A percentile compares a stretch with the other conserved stretches of the same genome.
These are phyloP conservation scores for Danionella cerebrum DNA, from an alignment of 2,113 vertebrate species.

Conservation along the genomic window DNA sequence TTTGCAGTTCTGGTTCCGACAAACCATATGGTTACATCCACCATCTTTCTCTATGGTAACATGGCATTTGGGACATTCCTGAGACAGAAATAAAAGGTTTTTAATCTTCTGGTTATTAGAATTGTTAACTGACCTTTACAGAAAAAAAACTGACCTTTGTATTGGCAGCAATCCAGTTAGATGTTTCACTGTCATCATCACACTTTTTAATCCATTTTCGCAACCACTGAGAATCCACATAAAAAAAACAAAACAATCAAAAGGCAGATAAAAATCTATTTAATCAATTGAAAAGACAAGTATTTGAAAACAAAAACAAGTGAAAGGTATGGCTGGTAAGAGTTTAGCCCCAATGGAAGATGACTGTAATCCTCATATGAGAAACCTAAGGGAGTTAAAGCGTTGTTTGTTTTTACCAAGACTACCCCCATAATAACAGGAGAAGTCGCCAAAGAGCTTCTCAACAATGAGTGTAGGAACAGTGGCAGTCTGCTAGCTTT, in stretches of 20 bases:
- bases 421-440: slow-evolving; percentile 33
- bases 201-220: slow-evolving; percentile 99
- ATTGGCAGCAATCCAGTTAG: slow-evolving; percentile 99
- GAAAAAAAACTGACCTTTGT: slow-evolving; percentile 82
- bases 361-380: slow-evolving; percentile 17
- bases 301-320: no score
- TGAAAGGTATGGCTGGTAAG: no score
- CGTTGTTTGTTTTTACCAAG: slow-evolving; percentile 34
- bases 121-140: neutral
- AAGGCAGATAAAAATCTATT: no score
- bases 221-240: slow-evolving; percentile 83
- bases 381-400: slow-evolving; percentile 4
- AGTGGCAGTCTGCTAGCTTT: slow-evolving; percentile 13
- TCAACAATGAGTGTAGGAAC: slow-evolving; percentile 6
- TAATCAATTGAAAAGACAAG: no score
- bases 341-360: slow-evolving; percentile 1
- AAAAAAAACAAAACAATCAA: neutral
- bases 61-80: slow-evolving; percentile 99
- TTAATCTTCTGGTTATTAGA: neutral
- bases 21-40: slow-evolving; percentile 99
- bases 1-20: slow-evolving; percentile 99
- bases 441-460: slow-evolving; percentile 28
- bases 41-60: slow-evolving; percentile 99
- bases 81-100: slow-evolving; percentile 14
- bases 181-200: slow-evolving; percentile 98